Evolutionary conservation across 1,140 invertebrate genomes (phyloP).

Genomic region (Drosophila miranda): DNA sequence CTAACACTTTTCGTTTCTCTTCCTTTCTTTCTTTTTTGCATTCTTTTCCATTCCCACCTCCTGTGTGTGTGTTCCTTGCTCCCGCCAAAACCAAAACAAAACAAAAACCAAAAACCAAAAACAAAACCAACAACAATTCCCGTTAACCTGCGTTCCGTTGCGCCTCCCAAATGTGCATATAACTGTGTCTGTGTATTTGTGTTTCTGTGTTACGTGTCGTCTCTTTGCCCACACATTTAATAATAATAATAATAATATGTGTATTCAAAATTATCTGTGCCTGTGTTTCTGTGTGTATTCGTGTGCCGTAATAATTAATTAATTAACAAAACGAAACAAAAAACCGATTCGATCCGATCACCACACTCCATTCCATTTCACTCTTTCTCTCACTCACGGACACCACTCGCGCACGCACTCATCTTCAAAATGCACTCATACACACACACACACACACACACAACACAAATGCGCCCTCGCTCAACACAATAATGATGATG

Average conservation of each 20-base stretch:
- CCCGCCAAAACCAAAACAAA: constrained; percentile 18
- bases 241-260: constrained; percentile 4
- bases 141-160: constrained; percentile 35
- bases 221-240: too few species aligned
- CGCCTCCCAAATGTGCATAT: constrained; percentile 42
- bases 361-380: too few species aligned
- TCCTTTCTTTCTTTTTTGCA: constrained; percentile 29
- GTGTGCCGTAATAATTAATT: neutral
- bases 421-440: constrained; percentile 12
- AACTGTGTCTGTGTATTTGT: constrained; percentile 23
- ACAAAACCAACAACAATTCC: constrained; percentile 2
- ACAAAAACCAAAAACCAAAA: constrained; percentile 3
- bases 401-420: constrained; percentile 2
- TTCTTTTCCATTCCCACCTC: constrained; percentile 8
- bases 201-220: constrained; percentile 11
- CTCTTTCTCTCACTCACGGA: too few species aligned
- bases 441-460: constrained; percentile 29
- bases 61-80: constrained; percentile 1
- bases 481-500: constrained; percentile 21
- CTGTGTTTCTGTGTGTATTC: too few species aligned
- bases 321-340: too few species aligned
- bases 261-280: constrained; percentile 3
- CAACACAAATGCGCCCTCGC: constrained; percentile 22
- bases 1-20: constrained; percentile 33
- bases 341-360: too few species aligned